phyloP scores from a whole-genome alignment of 2,113 vertebrate genomes.

The Mellivora capensis region DNA sequence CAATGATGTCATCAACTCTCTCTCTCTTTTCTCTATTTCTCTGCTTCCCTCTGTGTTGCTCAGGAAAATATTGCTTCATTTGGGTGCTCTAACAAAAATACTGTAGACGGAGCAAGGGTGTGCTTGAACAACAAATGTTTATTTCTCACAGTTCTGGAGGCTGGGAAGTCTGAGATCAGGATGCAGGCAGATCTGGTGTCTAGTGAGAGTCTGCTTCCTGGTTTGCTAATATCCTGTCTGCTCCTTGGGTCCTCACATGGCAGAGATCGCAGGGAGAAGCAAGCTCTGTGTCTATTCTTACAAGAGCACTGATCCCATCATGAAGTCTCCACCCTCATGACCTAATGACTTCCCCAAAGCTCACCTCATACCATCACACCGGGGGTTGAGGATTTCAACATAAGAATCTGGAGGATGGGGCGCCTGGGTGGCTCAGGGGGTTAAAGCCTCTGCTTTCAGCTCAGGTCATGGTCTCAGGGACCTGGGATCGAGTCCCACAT shows the following conservation, averaged over 20 bases:
- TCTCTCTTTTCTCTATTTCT: background rate
- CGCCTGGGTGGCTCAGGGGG: too few relatives aligned
- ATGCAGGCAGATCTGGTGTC: background rate
- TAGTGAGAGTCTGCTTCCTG: background rate
- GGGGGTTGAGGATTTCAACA: background rate
- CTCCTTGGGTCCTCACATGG: background rate
- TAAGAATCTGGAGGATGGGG: background rate
- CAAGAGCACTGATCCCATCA: accelerated
- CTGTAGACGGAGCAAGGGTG: background rate
- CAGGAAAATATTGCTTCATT: background rate
- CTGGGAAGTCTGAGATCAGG: background rate
- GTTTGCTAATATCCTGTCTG: background rate
- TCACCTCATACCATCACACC: background rate
- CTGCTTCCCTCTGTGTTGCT: background rate
- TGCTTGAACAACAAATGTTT: too few relatives aligned
- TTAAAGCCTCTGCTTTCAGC: too few relatives aligned
- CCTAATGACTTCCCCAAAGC: background rate
- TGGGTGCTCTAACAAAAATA: background rate
- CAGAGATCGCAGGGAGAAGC: background rate
- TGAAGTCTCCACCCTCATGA: too few relatives aligned
- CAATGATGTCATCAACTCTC: background rate
- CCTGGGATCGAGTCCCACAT: too few relatives aligned
- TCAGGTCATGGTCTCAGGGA: too few relatives aligned
- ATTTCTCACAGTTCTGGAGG: background rate
- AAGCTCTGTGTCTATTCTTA: background rate